Evolutionary conservation across 2,888 invertebrate genomes (phyloP).

Genomic region (Euzophera pinguis): DNA sequence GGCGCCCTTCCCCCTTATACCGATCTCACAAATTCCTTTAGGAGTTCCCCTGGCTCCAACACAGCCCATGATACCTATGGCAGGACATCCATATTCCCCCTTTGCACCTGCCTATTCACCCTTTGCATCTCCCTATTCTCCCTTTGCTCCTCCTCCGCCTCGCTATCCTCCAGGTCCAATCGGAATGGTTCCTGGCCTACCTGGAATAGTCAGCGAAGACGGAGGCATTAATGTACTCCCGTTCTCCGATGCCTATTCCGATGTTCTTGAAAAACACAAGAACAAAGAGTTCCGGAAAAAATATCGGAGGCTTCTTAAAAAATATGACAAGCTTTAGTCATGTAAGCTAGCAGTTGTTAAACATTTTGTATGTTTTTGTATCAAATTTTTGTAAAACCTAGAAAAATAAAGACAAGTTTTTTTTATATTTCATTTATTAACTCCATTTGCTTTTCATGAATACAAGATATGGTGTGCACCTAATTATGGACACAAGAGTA

Average conservation of each 20-base stretch:
- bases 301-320: not conserved
- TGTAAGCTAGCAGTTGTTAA: not conserved
- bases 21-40: conserved; percentile 20
- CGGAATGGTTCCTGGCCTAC: conserved; percentile 56
- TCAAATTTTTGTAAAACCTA: not conserved
- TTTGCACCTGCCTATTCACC: conserved; percentile 17
- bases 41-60: conserved; percentile 34
- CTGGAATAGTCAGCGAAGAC: conserved; percentile 49
- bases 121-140: conserved; percentile 15
- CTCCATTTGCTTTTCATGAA: not conserved
- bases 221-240: conserved; percentile 66
- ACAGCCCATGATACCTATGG: conserved; percentile 31
- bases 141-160: conserved; percentile 9
- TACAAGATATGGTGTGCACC: no score
- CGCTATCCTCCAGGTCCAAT: conserved; percentile 19
- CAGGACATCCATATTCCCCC: conserved; percentile 16
- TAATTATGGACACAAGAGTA: no score
- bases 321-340: not conserved
- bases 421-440: not conserved
- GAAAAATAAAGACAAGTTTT: not conserved
- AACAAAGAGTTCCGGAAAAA: not conserved
- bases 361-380: not conserved
- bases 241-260: conserved; percentile 61
- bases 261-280: conserved; percentile 36
- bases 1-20: not conserved